Percentiles rank a stretch among this genome's conserved stretches.
These are phyloP conservation scores for Pterobdella sp. DNA, from an alignment of 2,888 invertebrate genomes.

Conservation along the genomic window DNA sequence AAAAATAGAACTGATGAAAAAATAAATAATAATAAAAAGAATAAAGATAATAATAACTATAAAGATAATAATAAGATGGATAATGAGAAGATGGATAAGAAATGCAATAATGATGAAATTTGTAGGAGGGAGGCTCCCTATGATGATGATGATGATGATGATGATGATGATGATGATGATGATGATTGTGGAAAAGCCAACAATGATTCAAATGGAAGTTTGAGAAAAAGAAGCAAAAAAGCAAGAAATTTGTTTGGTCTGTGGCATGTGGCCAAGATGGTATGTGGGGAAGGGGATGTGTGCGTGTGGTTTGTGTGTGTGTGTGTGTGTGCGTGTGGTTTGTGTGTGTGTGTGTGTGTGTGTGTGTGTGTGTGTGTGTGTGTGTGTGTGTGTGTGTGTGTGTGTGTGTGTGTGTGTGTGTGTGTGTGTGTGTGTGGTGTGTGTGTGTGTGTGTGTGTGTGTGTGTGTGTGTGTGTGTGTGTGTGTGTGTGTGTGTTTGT, in stretches of 20 bases:
- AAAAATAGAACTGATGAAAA: background rate
- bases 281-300: background rate
- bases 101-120: background rate
- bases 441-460: background rate
- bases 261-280: no score
- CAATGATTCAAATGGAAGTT: no score
- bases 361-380: background rate
- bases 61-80: background rate
- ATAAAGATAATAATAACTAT: background rate
- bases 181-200: background rate
- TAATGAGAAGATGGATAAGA: background rate
- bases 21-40: background rate
- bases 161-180: slow-evolving; percentile 11
- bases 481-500: background rate
- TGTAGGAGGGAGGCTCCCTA: background rate
- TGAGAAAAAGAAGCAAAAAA: no score
- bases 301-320: background rate
- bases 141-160: background rate
- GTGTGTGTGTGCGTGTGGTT: background rate
- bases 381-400: slow-evolving; percentile 1
- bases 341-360: background rate
- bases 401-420: slow-evolving; percentile 1
- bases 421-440: background rate
- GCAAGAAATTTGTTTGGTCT: no score
- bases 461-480: background rate